phyloP scores from a whole-genome alignment of 2,797 vertebrate genomes.

The Danio jaintianensis region DNA sequence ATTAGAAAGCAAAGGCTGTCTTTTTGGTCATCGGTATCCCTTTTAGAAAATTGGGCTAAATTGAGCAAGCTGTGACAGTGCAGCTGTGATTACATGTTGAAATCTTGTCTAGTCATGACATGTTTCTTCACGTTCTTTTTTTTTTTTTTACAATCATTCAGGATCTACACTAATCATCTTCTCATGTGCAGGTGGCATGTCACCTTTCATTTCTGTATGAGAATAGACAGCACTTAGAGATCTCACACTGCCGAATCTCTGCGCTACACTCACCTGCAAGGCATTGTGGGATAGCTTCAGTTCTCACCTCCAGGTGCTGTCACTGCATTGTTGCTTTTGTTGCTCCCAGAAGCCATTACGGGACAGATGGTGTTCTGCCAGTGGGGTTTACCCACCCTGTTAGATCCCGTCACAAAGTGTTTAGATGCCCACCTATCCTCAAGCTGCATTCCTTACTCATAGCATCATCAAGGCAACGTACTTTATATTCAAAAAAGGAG shows the following conservation, averaged over 20 bases:
- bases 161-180: not conserved
- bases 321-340: constrained; percentile 52
- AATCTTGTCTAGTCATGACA: not conserved
- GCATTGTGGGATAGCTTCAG: constrained; percentile 41
- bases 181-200: not conserved
- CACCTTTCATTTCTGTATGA: constrained; percentile 41
- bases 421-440: not conserved
- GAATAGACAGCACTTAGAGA: constrained; percentile 60
- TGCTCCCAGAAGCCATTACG: constrained; percentile 64
- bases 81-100: not conserved
- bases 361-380: constrained; percentile 70
- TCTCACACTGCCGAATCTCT: constrained; percentile 43
- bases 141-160: too few relatives aligned
- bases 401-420: constrained; percentile 54
- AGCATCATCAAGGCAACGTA: constrained; percentile 1
- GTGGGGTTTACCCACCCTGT: constrained; percentile 59
- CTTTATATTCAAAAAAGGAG: not conserved
- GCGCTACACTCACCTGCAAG: not conserved
- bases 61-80: constrained; percentile 1
- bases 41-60: not conserved
- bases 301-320: constrained; percentile 67
- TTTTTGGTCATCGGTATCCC: not conserved
- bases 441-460: not conserved
- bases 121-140: not conserved
- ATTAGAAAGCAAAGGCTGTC: not conserved